These are phyloP conservation scores for Aselliscus stoliczkanus DNA, from an alignment of 2,797 vertebrate genomes.

Conservation along the genomic window DNA sequence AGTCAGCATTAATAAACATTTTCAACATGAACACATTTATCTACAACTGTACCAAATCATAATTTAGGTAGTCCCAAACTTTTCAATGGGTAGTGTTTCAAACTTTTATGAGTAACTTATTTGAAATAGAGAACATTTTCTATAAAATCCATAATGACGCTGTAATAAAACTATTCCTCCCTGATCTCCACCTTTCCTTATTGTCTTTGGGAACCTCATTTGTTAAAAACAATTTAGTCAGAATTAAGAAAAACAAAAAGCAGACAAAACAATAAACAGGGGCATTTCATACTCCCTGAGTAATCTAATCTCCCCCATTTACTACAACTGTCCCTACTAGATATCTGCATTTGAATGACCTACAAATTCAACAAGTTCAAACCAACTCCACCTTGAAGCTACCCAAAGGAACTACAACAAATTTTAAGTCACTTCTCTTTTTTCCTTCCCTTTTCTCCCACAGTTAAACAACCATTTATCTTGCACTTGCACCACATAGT, in stretches of 20 bases:
- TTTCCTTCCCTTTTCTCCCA: neutral
- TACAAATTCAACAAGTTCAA: neutral
- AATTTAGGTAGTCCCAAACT: neutral
- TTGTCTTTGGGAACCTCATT: neutral
- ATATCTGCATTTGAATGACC: neutral
- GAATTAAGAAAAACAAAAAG: neutral
- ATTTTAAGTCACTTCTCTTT: neutral
- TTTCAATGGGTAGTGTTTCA: neutral
- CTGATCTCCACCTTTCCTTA: neutral
- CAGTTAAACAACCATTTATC: neutral
- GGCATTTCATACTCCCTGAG: neutral
- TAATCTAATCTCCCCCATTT: neutral
- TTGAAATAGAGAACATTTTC: neutral
- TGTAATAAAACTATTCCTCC: neutral
- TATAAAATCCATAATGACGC: neutral
- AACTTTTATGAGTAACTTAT: neutral
- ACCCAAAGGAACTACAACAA: neutral
- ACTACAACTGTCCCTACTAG: neutral
- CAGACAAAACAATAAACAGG: neutral
- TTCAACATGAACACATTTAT: neutral
- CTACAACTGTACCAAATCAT: neutral
- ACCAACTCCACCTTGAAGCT: neutral
- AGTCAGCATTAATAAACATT: neutral
- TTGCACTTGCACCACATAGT: neutral
- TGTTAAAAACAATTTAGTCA: constrained; percentile 21